These are phyloP conservation scores for Neodiprion virginianus DNA, from an alignment of 1,140 invertebrate species.

Conservation along the genomic window DNA sequence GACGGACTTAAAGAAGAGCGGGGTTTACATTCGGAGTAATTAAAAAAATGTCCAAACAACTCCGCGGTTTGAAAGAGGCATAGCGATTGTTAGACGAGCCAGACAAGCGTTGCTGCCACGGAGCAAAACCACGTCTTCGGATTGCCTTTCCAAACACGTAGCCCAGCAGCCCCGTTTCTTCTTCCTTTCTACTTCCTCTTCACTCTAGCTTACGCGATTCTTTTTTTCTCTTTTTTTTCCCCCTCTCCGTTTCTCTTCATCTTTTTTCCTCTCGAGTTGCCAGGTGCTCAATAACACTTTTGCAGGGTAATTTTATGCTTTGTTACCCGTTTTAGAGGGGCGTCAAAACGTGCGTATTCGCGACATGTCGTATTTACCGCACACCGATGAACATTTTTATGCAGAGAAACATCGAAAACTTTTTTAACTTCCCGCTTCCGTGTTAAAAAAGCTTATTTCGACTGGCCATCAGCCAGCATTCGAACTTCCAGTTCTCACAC, in stretches of 20 bases:
- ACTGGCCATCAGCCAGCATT: no score
- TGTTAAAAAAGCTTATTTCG: no score
- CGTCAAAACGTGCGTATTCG: neutral
- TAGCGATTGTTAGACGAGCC: constrained; percentile 33
- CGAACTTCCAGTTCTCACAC: no score
- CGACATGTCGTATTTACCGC: neutral
- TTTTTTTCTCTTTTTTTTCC: neutral
- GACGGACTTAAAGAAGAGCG: neutral
- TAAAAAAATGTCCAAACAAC: no score
- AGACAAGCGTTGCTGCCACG: constrained; percentile 33
- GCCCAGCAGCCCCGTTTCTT: constrained; percentile 18
- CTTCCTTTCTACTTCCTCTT: constrained; percentile 9
- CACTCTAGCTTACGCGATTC: neutral
- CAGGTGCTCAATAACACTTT: neutral
- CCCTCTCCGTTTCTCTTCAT: neutral
- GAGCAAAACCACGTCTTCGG: constrained; percentile 25
- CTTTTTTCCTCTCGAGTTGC: no score
- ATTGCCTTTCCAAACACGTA: constrained; percentile 45
- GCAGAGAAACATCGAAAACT: no score
- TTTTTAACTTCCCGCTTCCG: no score
- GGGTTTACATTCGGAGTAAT: no score
- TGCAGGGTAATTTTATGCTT: neutral
- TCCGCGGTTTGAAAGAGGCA: neutral
- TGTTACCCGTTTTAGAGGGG: neutral
- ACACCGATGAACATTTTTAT: no score